phyloP scores from a whole-genome alignment of 1,140 invertebrate genomes.

The Listronotus oregonensis region DNA sequence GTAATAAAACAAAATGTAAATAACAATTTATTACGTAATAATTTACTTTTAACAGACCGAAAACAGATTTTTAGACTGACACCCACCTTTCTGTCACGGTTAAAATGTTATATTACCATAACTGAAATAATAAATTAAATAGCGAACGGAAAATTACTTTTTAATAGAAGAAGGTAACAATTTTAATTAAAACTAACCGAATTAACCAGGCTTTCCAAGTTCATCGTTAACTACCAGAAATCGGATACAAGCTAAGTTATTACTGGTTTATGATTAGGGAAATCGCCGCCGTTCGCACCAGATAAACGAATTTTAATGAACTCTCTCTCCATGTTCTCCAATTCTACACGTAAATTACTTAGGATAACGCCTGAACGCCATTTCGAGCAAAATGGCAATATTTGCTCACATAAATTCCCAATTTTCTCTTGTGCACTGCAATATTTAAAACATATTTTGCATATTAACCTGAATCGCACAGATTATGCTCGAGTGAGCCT shows the following conservation, averaged over 20 bases:
- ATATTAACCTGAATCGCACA: not conserved
- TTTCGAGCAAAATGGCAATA: constrained; percentile 16
- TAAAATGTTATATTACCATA: no score
- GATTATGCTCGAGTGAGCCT: no score
- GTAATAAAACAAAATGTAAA: no score
- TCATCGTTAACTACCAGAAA: constrained; percentile 8
- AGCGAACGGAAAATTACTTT: no score
- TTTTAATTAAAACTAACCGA: no score
- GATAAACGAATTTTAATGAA: constrained; percentile 27
- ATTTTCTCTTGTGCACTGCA: constrained; percentile 11
- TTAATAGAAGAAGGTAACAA: no score
- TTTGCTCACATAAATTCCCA: constrained; percentile 20
- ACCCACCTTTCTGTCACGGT: no score
- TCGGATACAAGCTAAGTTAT: constrained; percentile 24
- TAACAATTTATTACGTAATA: no score
- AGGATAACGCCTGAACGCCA: constrained; percentile 15
- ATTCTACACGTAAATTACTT: constrained; percentile 20
- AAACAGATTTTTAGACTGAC: no score
- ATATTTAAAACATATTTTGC: constrained; percentile 6
- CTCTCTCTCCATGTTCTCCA: constrained; percentile 17
- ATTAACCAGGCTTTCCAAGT: no score
- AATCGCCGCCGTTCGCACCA: constrained; percentile 14
- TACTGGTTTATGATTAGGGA: constrained; percentile 20
- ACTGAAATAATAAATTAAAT: no score
- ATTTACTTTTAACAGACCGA: no score